A percentile compares a stretch with the other conserved stretches of the same genome.
Conservation (phyloP, 2,888 invertebrate species). For the Megamerina dolium region DNA sequence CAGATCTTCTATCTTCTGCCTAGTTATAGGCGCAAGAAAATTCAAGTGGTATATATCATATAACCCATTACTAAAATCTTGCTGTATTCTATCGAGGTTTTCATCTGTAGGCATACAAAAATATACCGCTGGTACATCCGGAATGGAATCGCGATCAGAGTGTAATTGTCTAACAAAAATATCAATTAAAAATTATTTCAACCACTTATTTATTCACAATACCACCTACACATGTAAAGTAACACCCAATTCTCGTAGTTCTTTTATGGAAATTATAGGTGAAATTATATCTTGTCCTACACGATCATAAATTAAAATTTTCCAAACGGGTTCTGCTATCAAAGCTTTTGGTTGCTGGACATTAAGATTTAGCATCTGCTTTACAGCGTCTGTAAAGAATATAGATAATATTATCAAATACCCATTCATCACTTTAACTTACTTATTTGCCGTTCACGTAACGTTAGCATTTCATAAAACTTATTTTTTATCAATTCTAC, state of each 20-base stretch:
- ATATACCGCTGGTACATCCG: slow-evolving; percentile 97
- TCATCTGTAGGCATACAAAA: slow-evolving; percentile 95
- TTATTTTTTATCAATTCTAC: slow-evolving; percentile 22
- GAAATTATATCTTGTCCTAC: slow-evolving; percentile 98
- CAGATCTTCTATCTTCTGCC: slow-evolving; percentile 90
- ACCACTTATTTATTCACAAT: neutral
- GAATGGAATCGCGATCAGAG: slow-evolving; percentile 85
- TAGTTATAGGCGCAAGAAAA: slow-evolving; percentile 90
- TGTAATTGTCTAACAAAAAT: slow-evolving; percentile 65
- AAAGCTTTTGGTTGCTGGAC: slow-evolving; percentile 68
- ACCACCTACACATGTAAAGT: slow-evolving; percentile 89
- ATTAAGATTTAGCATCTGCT: slow-evolving; percentile 94
- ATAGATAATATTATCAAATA: too few relatives aligned
- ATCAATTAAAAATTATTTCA: neutral
- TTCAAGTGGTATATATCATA: slow-evolving; percentile 96
- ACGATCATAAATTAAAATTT: slow-evolving; percentile 91
- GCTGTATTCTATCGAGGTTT: slow-evolving; percentile 88
- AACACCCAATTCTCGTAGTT: slow-evolving; percentile 90
- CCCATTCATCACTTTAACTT: slow-evolving; percentile 31
- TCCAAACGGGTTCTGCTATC: slow-evolving; percentile 88
- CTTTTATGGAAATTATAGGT: slow-evolving; percentile 91
- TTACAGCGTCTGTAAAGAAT: slow-evolving; percentile 72
- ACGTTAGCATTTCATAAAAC: slow-evolving; percentile 55
- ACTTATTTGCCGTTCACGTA: slow-evolving; percentile 70
- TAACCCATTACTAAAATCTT: slow-evolving; percentile 79